Base-by-base conservation (phyloP, 1,140 invertebrate genomes). In the Chlorops oryzae region DNA sequence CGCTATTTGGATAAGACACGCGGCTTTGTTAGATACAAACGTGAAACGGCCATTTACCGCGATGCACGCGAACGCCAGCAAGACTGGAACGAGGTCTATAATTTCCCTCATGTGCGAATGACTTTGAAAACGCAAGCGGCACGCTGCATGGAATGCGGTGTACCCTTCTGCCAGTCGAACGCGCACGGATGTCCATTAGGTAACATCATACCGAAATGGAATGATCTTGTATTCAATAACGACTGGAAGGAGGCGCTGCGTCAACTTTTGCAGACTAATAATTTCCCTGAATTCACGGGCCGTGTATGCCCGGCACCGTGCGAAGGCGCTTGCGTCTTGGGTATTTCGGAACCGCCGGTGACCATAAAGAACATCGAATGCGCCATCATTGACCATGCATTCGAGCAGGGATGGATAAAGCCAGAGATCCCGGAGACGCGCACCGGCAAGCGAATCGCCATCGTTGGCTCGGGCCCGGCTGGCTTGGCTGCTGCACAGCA, bases 291-390 rank as follows among this genome's bases (percentile, higher is more conserved):
- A 75, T 99, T 99, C 69, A 99, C 96, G 41, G 96, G 96, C 3
- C 78, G 96, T 62, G 95, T 98, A 9, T 99, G 96, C 71, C 96
- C 96, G 10, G 96, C 96, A 13, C 96, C 96, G 3, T 99, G 96
- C 76, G 96, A 99, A 80, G 96, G 92, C 38, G 90, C 96, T 3
- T 99, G 96, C 75, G 95, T 98, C 15, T 72, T 99, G 43, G 95
- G 93, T 24, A 98, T 99, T 62, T 93, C 91, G 38, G 88, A 93
- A 60, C 92, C 93, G 3, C 79, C 96, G 9, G 96, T 99, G 2
- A 98, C 96, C 24, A 99, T 99, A 64, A 99, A 99, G 73, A 96
- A 96, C 68, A 98, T 99, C 59, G 96, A 99, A 77, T 96, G 94
- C 73, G 84, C 94, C 20, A 99, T 99, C 63, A 98, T 99, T 59